Evolutionary conservation across 2,113 vertebrate genomes (phyloP), one percentile per base, ranked within the genome.

Genomic region (Peromyscus leucopus): DNA sequence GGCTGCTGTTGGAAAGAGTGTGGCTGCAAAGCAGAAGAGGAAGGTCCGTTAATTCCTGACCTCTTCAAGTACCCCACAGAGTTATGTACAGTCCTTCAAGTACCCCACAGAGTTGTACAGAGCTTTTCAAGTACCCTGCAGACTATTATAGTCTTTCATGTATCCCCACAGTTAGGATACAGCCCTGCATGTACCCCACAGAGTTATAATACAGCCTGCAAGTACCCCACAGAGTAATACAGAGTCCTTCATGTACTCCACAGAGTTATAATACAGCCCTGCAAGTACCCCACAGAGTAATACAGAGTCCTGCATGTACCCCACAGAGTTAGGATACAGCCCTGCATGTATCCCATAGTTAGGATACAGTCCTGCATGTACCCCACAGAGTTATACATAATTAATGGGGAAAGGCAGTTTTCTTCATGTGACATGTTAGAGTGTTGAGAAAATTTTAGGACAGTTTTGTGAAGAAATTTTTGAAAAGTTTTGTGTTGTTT

Each of bases 401-500:
- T 67, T 80, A 31, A 69, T 46, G n/a, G 19, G 22, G 51, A 63
- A 7, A 90, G 55, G 28, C 22, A 39, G 2, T 78, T 82, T 65
- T 92, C 67, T 84, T 89, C 67, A 42, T 95, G 21, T 63, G 36
- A 12, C 89, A 76, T 89, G 31, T 84, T 76, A 48, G 2, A 80
- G 28, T 74, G 31, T 57, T 63, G 61, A 75, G 46, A 16, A 90
- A 84, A 69, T 42, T 65, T 79, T 42, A 71, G 89, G 31, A 13
- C 55, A 71, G 24, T 96, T 83, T n/a, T 26, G 24, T 82, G 55
- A 59, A 82, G 55, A 84, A 42, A 26, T 63, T 55, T 95, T 93
- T 92, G 46, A 7, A 55, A 15, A 72, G 48, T n/a, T 72, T 72
- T 71, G 78, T 87, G 39, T 59, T 78, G n/a, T 59, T 95, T 93